phyloP scores from a whole-genome alignment of 2,888 invertebrate genomes.

The Agrenia bidenticulata region DNA sequence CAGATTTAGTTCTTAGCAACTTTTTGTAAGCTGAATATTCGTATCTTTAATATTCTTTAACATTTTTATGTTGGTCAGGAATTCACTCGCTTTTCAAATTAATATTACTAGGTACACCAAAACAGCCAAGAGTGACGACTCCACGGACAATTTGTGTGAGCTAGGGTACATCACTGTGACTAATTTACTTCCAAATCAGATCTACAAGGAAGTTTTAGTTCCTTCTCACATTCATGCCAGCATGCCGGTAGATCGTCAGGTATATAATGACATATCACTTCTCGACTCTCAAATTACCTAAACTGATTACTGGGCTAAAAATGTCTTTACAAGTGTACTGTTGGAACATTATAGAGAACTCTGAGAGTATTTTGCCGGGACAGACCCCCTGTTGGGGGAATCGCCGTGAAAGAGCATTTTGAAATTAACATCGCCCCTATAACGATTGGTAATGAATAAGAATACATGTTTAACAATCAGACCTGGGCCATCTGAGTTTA shows the following conservation, averaged over 20 bases:
- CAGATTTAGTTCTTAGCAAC: slow-evolving; percentile 91
- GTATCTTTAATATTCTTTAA: background rate
- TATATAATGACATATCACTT: no score
- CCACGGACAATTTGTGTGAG: slow-evolving; percentile 94
- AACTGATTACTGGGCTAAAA: no score
- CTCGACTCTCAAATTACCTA: background rate
- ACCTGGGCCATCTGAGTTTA: background rate
- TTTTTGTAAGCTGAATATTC: slow-evolving; percentile 71
- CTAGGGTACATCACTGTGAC: slow-evolving; percentile 93
- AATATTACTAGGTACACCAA: slow-evolving; percentile 76
- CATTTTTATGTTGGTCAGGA: background rate
- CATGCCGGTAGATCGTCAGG: slow-evolving; percentile 86
- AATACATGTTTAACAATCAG: no score
- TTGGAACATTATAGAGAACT: slow-evolving; percentile 67
- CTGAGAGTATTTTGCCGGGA: slow-evolving; percentile 93
- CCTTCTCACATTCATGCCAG: slow-evolving; percentile 78
- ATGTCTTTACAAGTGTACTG: no score
- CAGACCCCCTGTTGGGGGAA: slow-evolving; percentile 96
- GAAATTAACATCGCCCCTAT: slow-evolving; percentile 97
- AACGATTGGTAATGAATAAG: slow-evolving; percentile 68
- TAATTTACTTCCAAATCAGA: slow-evolving; percentile 89
- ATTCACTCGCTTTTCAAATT: background rate
- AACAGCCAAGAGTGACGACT: slow-evolving; percentile 93
- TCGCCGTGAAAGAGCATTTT: slow-evolving; percentile 97
- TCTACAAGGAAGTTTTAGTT: slow-evolving; percentile 83